Evolutionary conservation across 2,113 vertebrate genomes (phyloP), one percentile per base, ranked within the genome.

Genomic region (Aleadryas rufinucha): DNA sequence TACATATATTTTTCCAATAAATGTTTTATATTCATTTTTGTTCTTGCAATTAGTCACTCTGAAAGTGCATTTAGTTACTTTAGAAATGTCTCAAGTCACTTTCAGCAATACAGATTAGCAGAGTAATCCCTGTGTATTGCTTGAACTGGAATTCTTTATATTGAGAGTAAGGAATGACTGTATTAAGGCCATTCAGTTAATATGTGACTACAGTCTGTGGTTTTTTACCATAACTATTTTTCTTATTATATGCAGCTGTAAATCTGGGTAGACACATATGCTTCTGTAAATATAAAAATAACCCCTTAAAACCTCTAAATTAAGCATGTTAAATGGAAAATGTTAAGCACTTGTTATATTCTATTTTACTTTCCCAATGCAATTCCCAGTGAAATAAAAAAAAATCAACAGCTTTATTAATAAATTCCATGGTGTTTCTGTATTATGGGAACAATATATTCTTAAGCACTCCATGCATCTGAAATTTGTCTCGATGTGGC

Each of bases 401-500:
- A 71, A 83, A 49, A 5, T 18, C 2, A 93, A 84, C 53, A 78
- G 44, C 61, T 95, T 92, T 97, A 86, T 89, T 94, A 93, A 78
- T 72, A 90, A 84, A 84, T 94, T 95, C 84, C 60, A 50, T 76
- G 84, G 68, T 90, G 87, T 91, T 95, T 68, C 60, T 94, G 42
- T 77, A 56, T 92, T 92, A 94, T 89, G 81, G 92, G 94, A 98
- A 95, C 96, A 97, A 89, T 96, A 95, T 91, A 96, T 95, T 96
- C 94, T 97, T 91, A 97, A 96, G 83, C 53, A 4, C 93, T 92
- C 42, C 95, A 89, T 96, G 96, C 91, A 94, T 96, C 91, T 74
- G 64, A 97, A 97, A 97, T 98, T 98, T 97, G 97, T 97, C 97
- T 97, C 4, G 74, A 95, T 98, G 96, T 97, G 97, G 98, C 96